These are phyloP conservation scores for Orgyia antiqua DNA, from an alignment of 2,888 invertebrate genomes.

Conservation along the genomic window DNA sequence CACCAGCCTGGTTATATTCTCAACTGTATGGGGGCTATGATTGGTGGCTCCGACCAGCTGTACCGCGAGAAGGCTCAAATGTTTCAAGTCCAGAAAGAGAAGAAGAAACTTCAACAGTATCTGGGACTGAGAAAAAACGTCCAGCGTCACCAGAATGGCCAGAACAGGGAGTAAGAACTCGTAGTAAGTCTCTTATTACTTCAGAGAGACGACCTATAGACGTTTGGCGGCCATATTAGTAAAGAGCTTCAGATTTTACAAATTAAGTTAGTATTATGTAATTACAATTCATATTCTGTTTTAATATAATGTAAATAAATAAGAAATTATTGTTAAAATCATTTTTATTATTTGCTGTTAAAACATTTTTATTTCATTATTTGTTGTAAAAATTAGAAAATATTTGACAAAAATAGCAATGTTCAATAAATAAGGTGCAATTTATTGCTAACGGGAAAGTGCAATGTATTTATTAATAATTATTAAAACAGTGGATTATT, in stretches of 20 bases:
- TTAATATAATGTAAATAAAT: no score
- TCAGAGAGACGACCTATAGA: constrained; percentile 79
- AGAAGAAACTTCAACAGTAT: constrained; percentile 54
- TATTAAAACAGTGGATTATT: no score
- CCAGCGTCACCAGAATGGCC: constrained; percentile 76
- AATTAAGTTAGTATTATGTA: background rate
- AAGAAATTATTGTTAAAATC: no score
- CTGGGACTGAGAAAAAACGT: constrained; percentile 67
- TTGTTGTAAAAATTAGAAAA: no score
- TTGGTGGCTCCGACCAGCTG: constrained; percentile 80
- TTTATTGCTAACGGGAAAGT: no score
- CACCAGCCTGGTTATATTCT: constrained; percentile 87
- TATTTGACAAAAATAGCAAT: no score
- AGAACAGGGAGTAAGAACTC: constrained; percentile 61
- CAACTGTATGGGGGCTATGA: constrained; percentile 85
- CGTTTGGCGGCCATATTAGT: constrained; percentile 87
- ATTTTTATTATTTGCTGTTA: no score
- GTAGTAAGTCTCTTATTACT: constrained; percentile 63
- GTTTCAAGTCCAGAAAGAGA: constrained; percentile 66
- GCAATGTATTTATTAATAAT: no score
- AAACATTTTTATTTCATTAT: no score
- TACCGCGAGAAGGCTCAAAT: constrained; percentile 60
- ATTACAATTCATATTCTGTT: no score
- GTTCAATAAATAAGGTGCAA: no score
- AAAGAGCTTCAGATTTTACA: constrained; percentile 9